Evolutionary conservation across 2,888 invertebrate genomes (phyloP).

Genomic region (Plagodis dolabraria): DNA sequence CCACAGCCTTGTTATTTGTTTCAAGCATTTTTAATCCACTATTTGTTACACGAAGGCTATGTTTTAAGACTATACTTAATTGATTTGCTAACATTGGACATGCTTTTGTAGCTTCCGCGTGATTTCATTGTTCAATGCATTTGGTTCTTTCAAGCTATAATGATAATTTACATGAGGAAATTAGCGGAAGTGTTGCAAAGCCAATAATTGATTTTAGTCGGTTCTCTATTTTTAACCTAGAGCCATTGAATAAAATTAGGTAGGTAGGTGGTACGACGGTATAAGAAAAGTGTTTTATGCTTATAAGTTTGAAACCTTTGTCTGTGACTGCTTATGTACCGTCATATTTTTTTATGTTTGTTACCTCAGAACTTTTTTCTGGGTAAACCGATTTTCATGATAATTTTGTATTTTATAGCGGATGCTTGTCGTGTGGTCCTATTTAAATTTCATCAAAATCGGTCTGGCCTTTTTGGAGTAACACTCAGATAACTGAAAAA

Average conservation of each 20-base stretch:
- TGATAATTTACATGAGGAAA: no score
- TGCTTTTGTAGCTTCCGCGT: conserved; percentile 14
- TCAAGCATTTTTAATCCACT: conserved; percentile 23
- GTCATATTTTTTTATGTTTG: no score
- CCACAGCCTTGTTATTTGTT: conserved; percentile 26
- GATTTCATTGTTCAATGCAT: background rate
- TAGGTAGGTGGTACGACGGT: no score
- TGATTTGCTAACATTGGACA: conserved; percentile 14
- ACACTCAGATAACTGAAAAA: no score
- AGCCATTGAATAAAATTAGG: background rate
- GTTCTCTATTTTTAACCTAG: background rate
- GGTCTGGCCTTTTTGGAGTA: no score
- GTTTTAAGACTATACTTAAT: conserved; percentile 17
- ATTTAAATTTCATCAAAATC: no score
- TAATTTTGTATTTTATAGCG: no score
- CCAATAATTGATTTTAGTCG: background rate
- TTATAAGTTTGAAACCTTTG: background rate
- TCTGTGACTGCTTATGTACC: background rate
- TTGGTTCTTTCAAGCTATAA: background rate
- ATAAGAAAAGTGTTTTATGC: no score
- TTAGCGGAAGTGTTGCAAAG: no score
- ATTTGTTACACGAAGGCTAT: conserved; percentile 27
- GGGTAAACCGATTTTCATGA: no score
- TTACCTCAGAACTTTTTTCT: no score
- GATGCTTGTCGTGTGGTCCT: no score